Conservation (phyloP, 2,797 vertebrate species). For the Leucoraja ocellata region DNA sequence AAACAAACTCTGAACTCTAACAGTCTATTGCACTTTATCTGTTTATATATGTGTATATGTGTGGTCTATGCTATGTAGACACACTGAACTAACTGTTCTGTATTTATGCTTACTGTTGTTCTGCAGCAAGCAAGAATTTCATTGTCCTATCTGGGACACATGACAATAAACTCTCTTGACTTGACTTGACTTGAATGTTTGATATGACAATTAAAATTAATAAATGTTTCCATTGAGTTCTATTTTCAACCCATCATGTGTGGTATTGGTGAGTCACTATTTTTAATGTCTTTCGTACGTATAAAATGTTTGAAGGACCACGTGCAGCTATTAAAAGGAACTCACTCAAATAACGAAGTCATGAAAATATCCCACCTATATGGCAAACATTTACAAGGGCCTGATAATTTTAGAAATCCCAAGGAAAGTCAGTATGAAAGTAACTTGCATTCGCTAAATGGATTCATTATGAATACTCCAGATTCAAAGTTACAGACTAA, state of each 20-base stretch:
- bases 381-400: not conserved
- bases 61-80: too few relatives aligned
- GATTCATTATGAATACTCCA: not conserved
- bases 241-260: not conserved
- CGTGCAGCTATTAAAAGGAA: slow-evolving; percentile 13
- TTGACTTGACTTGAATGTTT: not conserved
- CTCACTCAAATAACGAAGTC: not conserved
- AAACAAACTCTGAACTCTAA: too few relatives aligned
- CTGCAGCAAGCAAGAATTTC: too few relatives aligned
- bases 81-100: too few relatives aligned
- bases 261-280: not conserved
- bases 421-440: not conserved
- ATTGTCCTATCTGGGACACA: too few relatives aligned
- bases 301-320: not conserved
- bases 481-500: not conserved
- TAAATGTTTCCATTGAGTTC: not conserved
- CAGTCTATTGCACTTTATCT: too few relatives aligned
- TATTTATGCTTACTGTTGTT: too few relatives aligned
- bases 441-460: not conserved
- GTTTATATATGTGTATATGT: too few relatives aligned
- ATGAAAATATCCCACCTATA: not conserved
- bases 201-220: not conserved
- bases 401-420: slow-evolving; percentile 3
- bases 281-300: not conserved
- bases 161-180: too few relatives aligned